A percentile compares a stretch with the other conserved stretches of the same genome.
These are phyloP conservation scores for Mechanitis mazaeus DNA, from an alignment of 2,888 invertebrate species.

Conservation along the genomic window DNA sequence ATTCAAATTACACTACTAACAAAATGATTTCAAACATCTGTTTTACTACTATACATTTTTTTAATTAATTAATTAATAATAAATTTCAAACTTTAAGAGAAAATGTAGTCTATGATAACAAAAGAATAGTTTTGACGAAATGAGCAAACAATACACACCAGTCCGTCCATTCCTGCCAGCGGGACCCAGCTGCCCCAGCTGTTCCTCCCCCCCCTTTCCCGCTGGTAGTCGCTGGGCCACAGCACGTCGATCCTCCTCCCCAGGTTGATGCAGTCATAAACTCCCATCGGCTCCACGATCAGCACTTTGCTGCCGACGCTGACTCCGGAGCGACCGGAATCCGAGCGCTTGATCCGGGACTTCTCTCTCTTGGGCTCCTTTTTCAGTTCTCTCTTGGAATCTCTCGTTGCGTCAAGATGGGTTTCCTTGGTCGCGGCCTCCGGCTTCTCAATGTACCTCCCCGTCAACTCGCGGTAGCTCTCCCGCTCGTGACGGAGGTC, in stretches of 20 bases:
- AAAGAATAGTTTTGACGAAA: too few relatives aligned
- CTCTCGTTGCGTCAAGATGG: conserved; percentile 40
- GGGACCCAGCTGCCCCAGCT: conserved; percentile 94
- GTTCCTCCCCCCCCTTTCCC: conserved; percentile 89
- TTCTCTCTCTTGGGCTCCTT: conserved; percentile 63
- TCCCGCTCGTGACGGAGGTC: conserved; percentile 70
- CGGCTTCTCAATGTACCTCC: conserved; percentile 65
- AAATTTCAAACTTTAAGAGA: too few relatives aligned
- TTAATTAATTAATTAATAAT: background rate
- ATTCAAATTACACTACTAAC: too few relatives aligned
- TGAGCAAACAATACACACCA: conserved; percentile 62
- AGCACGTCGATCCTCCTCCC: conserved; percentile 94
- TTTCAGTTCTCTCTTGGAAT: conserved; percentile 50
- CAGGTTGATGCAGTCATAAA: conserved; percentile 94
- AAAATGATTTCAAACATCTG: too few relatives aligned
- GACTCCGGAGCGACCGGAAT: conserved; percentile 56
- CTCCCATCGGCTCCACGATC: conserved; percentile 73
- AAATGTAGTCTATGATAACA: too few relatives aligned
- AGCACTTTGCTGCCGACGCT: conserved; percentile 67
- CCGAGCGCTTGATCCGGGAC: conserved; percentile 64
- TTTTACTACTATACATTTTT: background rate
- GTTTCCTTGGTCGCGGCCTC: conserved; percentile 57
- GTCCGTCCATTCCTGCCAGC: conserved; percentile 93
- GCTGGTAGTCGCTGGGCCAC: conserved; percentile 95
- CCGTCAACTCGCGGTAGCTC: conserved; percentile 67